phyloP scores from a whole-genome alignment of 2,113 vertebrate species.

The Chamaetylas fuelleborni region DNA sequence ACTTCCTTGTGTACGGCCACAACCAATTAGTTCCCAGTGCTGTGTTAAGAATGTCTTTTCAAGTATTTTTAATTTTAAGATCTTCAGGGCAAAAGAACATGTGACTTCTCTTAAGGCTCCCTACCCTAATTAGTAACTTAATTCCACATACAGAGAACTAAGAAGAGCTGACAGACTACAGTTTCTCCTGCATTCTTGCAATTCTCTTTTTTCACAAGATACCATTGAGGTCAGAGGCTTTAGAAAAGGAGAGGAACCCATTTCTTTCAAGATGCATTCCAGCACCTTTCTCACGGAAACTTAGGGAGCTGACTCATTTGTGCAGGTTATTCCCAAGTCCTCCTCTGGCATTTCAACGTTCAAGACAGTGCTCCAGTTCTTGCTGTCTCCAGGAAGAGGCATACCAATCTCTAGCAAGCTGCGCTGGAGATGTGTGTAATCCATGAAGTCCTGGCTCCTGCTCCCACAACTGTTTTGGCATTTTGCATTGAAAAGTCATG shows the following conservation, averaged over 20 bases:
- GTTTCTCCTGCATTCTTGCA: constrained; percentile 15
- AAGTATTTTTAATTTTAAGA: constrained; percentile 16
- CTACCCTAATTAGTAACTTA: constrained; percentile 15
- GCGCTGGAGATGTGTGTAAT: background rate
- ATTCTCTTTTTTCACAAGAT: background rate
- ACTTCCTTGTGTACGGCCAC: background rate
- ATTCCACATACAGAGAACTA: background rate
- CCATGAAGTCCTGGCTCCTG: background rate
- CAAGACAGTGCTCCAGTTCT: background rate
- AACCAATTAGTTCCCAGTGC: constrained; percentile 6
- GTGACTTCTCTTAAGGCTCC: constrained; percentile 8
- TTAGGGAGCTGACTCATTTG: background rate
- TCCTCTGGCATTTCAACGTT: background rate
- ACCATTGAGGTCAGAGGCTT: background rate
- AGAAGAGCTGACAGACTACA: constrained; percentile 1
- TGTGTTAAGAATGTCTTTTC: constrained; percentile 1
- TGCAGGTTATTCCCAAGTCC: background rate
- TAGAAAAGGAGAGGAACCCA: background rate
- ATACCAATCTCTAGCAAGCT: background rate
- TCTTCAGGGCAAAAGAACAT: background rate
- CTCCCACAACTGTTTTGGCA: background rate
- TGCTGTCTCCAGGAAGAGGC: background rate
- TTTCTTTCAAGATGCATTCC: background rate
- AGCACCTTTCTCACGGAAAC: background rate
- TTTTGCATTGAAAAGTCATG: background rate